These are phyloP conservation scores for Adelphocoris suturalis DNA, from an alignment of 2,888 invertebrate species.

Conservation along the genomic window DNA sequence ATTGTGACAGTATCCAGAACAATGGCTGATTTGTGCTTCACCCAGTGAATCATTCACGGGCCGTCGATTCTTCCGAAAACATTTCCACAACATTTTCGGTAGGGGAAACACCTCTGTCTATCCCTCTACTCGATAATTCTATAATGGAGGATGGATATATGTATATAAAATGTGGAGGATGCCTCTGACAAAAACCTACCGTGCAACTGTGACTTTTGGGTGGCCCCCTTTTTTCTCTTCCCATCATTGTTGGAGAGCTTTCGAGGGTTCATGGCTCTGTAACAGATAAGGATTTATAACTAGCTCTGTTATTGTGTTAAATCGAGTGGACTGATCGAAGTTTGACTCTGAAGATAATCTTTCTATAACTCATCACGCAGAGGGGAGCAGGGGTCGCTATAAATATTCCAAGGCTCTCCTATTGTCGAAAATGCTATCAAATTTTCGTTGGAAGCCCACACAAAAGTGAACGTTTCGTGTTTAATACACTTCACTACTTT, in stretches of 20 bases:
- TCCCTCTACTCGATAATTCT: constrained; percentile 62
- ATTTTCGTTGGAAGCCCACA: constrained; percentile 37
- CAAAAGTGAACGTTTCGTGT: not conserved
- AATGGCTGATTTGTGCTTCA: constrained; percentile 67
- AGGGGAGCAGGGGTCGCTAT: not conserved
- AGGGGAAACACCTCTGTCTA: constrained; percentile 40
- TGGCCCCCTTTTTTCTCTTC: constrained; percentile 58
- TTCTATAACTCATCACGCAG: constrained; percentile 45
- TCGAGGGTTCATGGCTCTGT: constrained; percentile 53
- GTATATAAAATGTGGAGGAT: constrained; percentile 36
- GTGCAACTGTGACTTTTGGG: constrained; percentile 69
- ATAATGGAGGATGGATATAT: constrained; percentile 55
- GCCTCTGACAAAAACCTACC: constrained; percentile 43
- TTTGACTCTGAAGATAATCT: constrained; percentile 50
- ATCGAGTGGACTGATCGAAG: constrained; percentile 68
- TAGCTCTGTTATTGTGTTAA: constrained; percentile 70
- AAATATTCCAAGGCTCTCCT: not conserved
- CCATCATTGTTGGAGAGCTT: constrained; percentile 26
- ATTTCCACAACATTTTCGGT: constrained; percentile 68
- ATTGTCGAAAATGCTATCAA: constrained; percentile 17
- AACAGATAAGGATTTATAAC: constrained; percentile 70
- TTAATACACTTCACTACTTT: not conserved
- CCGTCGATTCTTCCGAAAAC: constrained; percentile 63
- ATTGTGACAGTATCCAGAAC: constrained; percentile 71
- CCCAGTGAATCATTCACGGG: constrained; percentile 71